Evolutionary conservation across 2,113 vertebrate genomes (phyloP), one percentile per base, ranked within the genome.

Genomic region (Cervus canadensis): DNA sequence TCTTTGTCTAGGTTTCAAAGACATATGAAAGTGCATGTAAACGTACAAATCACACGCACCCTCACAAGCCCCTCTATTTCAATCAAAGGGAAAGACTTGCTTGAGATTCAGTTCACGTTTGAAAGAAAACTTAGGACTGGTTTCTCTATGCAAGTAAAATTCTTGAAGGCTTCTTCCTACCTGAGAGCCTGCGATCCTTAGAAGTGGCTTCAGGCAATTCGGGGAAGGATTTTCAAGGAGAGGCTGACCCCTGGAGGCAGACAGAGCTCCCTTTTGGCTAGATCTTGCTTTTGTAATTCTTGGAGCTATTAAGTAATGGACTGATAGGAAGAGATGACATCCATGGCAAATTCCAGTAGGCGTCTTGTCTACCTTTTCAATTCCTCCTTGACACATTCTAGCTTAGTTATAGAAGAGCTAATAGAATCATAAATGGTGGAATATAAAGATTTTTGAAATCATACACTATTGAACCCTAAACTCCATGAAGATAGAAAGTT

Each of bases 211-310:
- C 11, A 74, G 93, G 96, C 86, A 1, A 64, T 82, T 94, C 79
- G n/a, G n/a, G 28, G 57, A 91, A 97, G 54, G 78, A 97, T 98
- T 98, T 91, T 96, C 93, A 98, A 98, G 97, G 97, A 98, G 96
- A 98, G 96, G 87, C 97, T 98, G 98, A 98, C 98, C 97, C 93
- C 98, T 98, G 98, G 96, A 98, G 98, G 98, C 91, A 87, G 91
- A 74, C 36, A 28, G 60, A 67, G 59, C 78, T 97, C 64, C 93
- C 45, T 92, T 93, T 97, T 97, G 97, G 60, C 60, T 89, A 84
- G 67, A 87, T 15, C 19, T 71, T 79, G 23, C 14, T 81, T 33
- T n/a, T 57, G 23, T 89, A n/a, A 88, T 87, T 89, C 52, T 96
- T 82, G 86, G 52, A 95, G 21, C 45, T 13, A 8, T 5, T 71